Conservation (phyloP, 2,888 invertebrate species). For the Aphodius sticticus region DNA sequence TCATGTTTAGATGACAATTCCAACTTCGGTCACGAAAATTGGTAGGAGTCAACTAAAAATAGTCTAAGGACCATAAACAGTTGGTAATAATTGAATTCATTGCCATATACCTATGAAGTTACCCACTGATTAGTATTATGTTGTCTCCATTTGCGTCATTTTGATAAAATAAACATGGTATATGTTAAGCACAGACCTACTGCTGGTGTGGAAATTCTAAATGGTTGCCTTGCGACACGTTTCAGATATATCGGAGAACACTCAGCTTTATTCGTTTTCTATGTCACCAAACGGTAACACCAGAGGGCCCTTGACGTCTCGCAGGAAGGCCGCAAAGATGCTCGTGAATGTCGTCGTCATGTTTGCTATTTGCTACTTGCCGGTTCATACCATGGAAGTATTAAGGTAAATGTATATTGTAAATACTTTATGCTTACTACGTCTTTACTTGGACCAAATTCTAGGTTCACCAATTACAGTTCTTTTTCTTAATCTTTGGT, state of each 20-base stretch:
- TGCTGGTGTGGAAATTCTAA: background rate
- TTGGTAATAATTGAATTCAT: no score
- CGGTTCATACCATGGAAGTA: conserved; percentile 84
- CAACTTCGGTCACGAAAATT: background rate
- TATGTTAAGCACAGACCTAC: no score
- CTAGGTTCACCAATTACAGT: background rate
- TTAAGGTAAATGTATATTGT: conserved; percentile 66
- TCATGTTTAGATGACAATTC: no score
- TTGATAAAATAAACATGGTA: no score
- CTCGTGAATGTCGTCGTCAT: conserved; percentile 90
- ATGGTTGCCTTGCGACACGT: conserved; percentile 28
- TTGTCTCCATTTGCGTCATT: no score
- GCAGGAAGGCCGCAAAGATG: conserved; percentile 90
- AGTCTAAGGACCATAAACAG: no score
- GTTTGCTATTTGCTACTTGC: conserved; percentile 90
- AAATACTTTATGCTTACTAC: background rate
- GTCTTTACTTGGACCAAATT: background rate
- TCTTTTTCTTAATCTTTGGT: no score
- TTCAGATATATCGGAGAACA: conserved; percentile 62
- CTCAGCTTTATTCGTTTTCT: conserved; percentile 63
- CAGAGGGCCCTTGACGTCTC: conserved; percentile 78
- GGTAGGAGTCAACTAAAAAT: background rate
- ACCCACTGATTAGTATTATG: no score
- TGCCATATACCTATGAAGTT: no score
- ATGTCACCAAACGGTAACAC: conserved; percentile 73